These are phyloP conservation scores for Tiliacea citrago DNA, from an alignment of 2,888 invertebrate genomes.

Conservation along the genomic window DNA sequence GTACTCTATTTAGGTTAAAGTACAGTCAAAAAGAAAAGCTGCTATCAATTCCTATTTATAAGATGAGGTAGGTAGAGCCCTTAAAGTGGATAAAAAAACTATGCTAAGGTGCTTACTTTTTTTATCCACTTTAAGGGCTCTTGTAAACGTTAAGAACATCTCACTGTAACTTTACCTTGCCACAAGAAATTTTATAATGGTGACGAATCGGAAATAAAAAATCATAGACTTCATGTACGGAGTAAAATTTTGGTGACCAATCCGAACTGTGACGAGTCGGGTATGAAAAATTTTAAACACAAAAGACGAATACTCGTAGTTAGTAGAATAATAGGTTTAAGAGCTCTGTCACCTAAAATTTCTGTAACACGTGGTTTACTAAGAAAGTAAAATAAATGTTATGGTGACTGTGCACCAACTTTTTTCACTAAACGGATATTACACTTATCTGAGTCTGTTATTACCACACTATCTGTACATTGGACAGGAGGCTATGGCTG, in stretches of 20 bases:
- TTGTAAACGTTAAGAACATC: not conserved
- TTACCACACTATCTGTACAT: constrained; percentile 52
- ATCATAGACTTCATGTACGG: not conserved
- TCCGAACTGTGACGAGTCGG: not conserved
- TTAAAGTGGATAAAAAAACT: not conserved
- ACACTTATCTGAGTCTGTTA: constrained; percentile 38
- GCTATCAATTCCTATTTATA: not conserved
- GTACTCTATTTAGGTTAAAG: not conserved
- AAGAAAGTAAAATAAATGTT: constrained; percentile 1
- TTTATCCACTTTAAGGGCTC: not conserved
- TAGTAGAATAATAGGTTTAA: too few species aligned
- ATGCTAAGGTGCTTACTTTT: not conserved
- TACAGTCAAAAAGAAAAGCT: not conserved
- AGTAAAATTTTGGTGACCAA: not conserved
- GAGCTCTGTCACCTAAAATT: not conserved
- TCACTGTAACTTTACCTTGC: not conserved
- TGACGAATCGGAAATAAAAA: not conserved
- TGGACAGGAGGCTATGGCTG: constrained; percentile 58
- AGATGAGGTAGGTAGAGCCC: not conserved
- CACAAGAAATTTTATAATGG: not conserved
- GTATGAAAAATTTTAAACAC: not conserved
- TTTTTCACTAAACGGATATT: constrained; percentile 44
- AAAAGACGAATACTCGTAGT: not conserved
- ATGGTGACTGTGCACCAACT: too few species aligned
- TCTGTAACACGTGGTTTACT: not conserved